Evolutionary conservation across 2,797 vertebrate genomes (phyloP), one percentile per base, ranked within the genome.

Genomic region (Pseudotriccus pelzelni): DNA sequence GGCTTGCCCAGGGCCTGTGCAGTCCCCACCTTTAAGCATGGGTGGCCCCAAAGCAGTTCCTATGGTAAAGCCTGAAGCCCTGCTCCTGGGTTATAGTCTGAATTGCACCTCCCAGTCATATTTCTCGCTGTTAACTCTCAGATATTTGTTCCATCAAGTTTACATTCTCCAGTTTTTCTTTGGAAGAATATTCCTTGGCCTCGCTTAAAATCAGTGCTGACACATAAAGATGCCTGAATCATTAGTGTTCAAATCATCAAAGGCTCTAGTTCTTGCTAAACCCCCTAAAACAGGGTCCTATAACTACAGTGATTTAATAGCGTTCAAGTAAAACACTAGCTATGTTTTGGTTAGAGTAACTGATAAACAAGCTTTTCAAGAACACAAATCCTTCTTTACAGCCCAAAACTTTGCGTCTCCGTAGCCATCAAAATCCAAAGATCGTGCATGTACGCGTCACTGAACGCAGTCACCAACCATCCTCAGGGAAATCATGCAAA

Each of bases 361-460:
- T 23, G 37, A 28, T 11, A 47, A 12, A 49, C 0, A 2, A 91
- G n/a, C 28, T 83, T 83, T 74, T 62, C 44, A 88, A 95, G 68
- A 32, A 74, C 79, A 77, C 32, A 80, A 2, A 37, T 37, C 56
- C 36, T 73, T 68, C 44, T 39, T 58, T 44, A 70, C 87, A 70
- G 47, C 49, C 43, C 32, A 14, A 58, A 79, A 47, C 20, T 55
- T 73, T 41, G 25, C 52, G 44, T 41, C 52, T 44, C 72, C 11
- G 1, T 44, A 73, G 52, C 62, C 34, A 60, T 74, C 44, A 47
- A 43, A 70, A 66, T 39, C 43, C 44, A 56, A 15, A 19, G 16
- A 56, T 41, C 2, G 0, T 17, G 63, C 34, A 4, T 0, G 1
- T 49, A 34, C 0, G 0, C 77, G 47, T 43, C 58, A 18, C 50